Evolutionary conservation across 2,113 vertebrate species (phyloP).

Genomic region (Lepus americanus): DNA sequence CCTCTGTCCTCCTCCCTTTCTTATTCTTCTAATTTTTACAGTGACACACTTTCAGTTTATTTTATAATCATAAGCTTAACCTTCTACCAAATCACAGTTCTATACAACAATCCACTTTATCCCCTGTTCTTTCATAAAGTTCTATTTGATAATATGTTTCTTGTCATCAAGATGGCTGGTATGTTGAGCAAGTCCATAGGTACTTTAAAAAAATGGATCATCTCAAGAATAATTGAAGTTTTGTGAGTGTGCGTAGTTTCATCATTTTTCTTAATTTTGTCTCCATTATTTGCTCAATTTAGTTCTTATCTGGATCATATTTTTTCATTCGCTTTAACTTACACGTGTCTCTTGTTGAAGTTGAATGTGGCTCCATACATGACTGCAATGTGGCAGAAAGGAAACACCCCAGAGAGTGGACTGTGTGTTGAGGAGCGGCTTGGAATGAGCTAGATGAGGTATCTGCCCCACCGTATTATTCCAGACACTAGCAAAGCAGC

Average conservation of each 20-base stretch:
- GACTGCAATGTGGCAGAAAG: background rate
- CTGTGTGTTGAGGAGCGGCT: background rate
- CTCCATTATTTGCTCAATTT: background rate
- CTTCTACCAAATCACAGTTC: background rate
- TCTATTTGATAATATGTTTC: background rate
- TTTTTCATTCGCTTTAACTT: background rate
- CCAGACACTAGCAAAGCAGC: rapidly evolving
- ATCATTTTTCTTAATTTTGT: constrained; percentile 36
- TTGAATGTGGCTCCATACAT: background rate
- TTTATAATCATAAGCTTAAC: too few species aligned
- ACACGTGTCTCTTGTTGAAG: background rate
- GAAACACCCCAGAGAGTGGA: background rate
- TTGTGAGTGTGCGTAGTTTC: background rate
- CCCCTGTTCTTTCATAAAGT: background rate
- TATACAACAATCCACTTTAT: background rate
- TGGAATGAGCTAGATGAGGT: background rate
- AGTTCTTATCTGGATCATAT: background rate
- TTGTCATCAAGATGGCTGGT: background rate
- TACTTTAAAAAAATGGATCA: background rate
- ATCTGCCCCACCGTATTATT: background rate
- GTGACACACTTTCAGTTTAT: too few species aligned
- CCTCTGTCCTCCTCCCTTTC: too few species aligned
- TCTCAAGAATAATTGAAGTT: background rate
- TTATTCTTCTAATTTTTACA: too few species aligned
- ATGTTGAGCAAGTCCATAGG: background rate